phyloP scores from a whole-genome alignment of 1,140 invertebrate species.

The Anastatus disparis region DNA sequence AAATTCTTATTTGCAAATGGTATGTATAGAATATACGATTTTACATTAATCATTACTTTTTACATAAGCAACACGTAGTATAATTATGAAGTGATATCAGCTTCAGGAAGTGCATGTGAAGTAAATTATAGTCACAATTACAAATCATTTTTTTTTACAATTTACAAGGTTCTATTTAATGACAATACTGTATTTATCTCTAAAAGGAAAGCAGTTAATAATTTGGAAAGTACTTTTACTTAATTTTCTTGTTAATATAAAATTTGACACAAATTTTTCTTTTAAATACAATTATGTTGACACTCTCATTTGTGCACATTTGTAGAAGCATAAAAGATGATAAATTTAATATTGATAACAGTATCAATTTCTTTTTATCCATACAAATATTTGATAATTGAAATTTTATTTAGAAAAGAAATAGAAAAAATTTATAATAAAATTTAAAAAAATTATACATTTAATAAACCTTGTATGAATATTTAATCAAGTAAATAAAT shows the following conservation, averaged over 20 bases:
- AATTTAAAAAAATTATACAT: no score
- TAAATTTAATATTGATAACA: no score
- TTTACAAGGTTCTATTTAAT: constrained; percentile 16
- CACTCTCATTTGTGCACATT: no score
- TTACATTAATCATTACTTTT: constrained; percentile 24
- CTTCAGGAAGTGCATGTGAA: constrained; percentile 10
- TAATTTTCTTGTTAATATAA: background rate
- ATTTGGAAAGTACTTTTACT: background rate
- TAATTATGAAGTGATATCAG: constrained; percentile 27
- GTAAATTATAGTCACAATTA: constrained; percentile 23
- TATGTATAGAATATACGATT: background rate
- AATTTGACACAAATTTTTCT: background rate
- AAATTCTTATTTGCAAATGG: constrained; percentile 6
- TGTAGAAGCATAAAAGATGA: no score
- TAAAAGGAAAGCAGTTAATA: background rate
- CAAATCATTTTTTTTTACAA: constrained; percentile 33
- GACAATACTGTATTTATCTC: background rate
- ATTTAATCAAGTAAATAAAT: no score
- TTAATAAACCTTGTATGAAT: no score
- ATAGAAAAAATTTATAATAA: no score
- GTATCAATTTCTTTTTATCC: no score
- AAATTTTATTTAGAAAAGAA: no score
- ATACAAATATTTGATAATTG: no score
- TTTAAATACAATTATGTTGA: no score
- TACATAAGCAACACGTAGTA: constrained; percentile 6